Conservation (phyloP, 2,797 vertebrate species). For the Danio jaintianensis region DNA sequence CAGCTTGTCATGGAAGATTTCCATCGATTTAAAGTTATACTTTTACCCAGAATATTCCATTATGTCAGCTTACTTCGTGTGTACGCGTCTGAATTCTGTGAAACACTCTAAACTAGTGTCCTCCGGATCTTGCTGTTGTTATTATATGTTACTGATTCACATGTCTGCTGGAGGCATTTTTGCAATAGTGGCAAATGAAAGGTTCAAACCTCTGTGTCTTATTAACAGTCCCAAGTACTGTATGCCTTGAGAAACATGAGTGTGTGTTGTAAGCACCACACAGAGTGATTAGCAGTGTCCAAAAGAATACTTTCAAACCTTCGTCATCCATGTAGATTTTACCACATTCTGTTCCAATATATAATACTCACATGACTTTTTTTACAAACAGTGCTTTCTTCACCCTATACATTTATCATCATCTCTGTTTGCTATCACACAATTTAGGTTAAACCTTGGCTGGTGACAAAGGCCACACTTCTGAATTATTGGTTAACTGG, state of each 20-base stretch:
- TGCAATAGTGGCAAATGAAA: conserved; percentile 52
- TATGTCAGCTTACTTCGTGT: background rate
- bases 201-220: conserved; percentile 60
- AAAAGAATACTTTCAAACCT: background rate
- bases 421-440: conserved; percentile 8
- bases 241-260: conserved; percentile 5
- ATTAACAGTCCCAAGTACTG: conserved; percentile 63
- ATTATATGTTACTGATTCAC: conserved; percentile 75
- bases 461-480: conserved; percentile 45
- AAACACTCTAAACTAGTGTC: background rate
- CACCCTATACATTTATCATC: background rate
- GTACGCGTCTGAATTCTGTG: conserved; percentile 1
- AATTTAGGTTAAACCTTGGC: conserved; percentile 65
- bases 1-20: background rate
- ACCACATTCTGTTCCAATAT: background rate
- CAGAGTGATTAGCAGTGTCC: background rate
- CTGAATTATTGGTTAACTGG: conserved; percentile 53
- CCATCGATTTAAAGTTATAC: background rate
- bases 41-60: background rate
- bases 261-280: conserved; percentile 10
- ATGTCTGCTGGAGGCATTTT: conserved; percentile 45
- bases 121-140: conserved; percentile 59
- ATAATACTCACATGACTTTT: background rate
- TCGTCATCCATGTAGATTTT: background rate
- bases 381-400: background rate